phyloP scores from a whole-genome alignment of 2,113 vertebrate species.

The Fregetta grallaria region DNA sequence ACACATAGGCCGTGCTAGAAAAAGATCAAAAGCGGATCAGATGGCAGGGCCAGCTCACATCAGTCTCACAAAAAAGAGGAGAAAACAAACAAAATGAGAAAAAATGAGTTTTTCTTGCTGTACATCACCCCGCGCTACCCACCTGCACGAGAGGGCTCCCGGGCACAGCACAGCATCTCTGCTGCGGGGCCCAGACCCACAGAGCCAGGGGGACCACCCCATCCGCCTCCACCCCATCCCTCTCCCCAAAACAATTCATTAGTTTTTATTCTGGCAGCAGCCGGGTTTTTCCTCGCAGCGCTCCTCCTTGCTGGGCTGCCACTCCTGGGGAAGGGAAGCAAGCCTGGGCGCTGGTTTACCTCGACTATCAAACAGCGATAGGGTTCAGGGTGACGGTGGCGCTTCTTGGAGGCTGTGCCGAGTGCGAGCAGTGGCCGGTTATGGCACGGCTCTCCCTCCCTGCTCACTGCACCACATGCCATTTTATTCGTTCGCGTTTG shows the following conservation, averaged over 20 bases:
- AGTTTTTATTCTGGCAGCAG: background rate
- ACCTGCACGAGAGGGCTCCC: background rate
- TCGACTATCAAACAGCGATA: accelerated
- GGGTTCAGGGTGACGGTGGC: background rate
- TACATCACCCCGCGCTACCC: accelerated
- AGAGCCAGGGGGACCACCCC: accelerated
- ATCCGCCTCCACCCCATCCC: background rate
- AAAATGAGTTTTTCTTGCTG: background rate
- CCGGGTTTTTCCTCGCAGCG: background rate
- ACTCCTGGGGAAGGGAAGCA: background rate
- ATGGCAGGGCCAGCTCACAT: slow-evolving; percentile 6
- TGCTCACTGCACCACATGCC: accelerated
- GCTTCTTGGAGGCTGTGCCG: background rate
- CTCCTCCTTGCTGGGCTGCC: background rate
- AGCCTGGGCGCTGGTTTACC: background rate
- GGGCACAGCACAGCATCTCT: background rate
- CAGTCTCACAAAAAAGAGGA: background rate
- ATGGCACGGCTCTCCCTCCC: background rate
- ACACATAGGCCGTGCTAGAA: background rate
- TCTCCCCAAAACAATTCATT: background rate
- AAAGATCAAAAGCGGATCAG: slow-evolving; percentile 41
- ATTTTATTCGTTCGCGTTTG: background rate
- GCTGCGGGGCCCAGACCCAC: accelerated
- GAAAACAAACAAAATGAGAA: slow-evolving; percentile 31
- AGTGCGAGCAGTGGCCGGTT: accelerated